Percentiles rank a stretch among this genome's conserved stretches.
Evolutionary conservation across 2,888 invertebrate species (phyloP).

Genomic region (Coremacera marginata): DNA sequence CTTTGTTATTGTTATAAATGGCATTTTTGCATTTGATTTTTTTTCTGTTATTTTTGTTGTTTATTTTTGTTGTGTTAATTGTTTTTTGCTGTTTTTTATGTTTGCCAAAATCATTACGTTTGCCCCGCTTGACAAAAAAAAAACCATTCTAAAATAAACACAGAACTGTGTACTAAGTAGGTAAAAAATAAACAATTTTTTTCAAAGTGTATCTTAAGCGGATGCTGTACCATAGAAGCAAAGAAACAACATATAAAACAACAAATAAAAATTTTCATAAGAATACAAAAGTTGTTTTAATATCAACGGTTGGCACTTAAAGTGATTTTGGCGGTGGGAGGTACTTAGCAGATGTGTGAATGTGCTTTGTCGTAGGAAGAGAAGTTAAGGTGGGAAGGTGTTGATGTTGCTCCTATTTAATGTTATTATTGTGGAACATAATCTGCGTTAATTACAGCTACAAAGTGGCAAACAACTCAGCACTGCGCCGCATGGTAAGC

Average conservation of each 20-base stretch:
- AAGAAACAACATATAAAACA: background rate
- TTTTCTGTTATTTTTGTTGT: too few species aligned
- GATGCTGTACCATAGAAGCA: too few species aligned
- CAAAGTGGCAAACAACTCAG: background rate
- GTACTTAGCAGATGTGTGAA: background rate
- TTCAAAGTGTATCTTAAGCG: background rate
- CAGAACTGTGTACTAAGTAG: too few species aligned
- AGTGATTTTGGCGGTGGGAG: background rate
- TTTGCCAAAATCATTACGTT: too few species aligned
- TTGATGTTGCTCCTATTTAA: background rate
- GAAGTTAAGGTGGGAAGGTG: too few species aligned
- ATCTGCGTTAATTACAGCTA: slow-evolving; percentile 27
- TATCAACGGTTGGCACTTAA: background rate
- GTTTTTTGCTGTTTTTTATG: too few species aligned
- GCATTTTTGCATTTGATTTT: too few species aligned
- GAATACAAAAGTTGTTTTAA: background rate
- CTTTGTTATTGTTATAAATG: too few species aligned
- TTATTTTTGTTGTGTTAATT: too few species aligned
- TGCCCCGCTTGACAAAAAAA: too few species aligned
- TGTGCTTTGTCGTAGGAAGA: background rate
- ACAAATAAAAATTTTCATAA: background rate
- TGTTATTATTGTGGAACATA: slow-evolving; percentile 9
- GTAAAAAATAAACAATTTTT: background rate
- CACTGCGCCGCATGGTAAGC: too few species aligned
- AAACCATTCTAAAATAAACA: too few species aligned